A percentile compares a stretch with the other conserved stretches of the same genome.
Conservation (phyloP, 1,140 invertebrate genomes). For the Andrena cerasifolii region DNA sequence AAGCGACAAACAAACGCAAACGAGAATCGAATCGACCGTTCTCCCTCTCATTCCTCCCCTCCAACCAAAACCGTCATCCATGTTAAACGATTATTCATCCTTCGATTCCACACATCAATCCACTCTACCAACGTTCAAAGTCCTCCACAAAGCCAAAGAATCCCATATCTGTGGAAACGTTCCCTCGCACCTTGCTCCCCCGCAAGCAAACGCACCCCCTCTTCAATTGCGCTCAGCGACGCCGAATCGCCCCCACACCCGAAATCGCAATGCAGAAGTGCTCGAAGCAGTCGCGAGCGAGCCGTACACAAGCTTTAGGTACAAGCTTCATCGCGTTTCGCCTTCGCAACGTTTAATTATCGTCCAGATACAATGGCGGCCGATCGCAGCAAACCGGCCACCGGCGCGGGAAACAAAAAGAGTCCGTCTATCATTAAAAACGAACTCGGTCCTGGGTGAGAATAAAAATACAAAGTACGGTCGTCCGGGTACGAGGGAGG, state of each 20-base stretch:
- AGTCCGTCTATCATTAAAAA: slow-evolving; percentile 44
- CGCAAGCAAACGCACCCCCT: too few relatives aligned
- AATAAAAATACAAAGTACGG: slow-evolving; percentile 32
- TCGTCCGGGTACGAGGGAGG: too few relatives aligned
- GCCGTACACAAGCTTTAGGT: not conserved
- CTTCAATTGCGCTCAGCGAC: too few relatives aligned
- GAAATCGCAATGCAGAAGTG: not conserved
- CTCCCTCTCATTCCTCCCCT: not conserved
- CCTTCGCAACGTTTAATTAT: slow-evolving; percentile 48
- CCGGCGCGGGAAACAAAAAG: slow-evolving; percentile 4
- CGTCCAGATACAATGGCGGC: slow-evolving; percentile 19
- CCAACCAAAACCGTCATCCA: not conserved
- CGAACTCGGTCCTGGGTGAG: slow-evolving; percentile 28
- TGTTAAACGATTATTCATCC: not conserved
- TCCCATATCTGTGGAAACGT: too few relatives aligned
- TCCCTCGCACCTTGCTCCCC: too few relatives aligned
- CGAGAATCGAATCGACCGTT: not conserved
- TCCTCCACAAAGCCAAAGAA: too few relatives aligned
- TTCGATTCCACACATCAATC: not conserved
- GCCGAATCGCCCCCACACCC: too few relatives aligned
- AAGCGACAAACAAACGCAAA: not conserved
- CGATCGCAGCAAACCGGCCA: slow-evolving; percentile 18
- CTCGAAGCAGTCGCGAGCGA: not conserved
- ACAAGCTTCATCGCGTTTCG: too few relatives aligned
- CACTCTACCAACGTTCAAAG: too few relatives aligned